Evolutionary conservation across 1,140 invertebrate genomes (phyloP), one percentile per base, ranked within the genome.

Genomic region (Caerostris darwini): DNA sequence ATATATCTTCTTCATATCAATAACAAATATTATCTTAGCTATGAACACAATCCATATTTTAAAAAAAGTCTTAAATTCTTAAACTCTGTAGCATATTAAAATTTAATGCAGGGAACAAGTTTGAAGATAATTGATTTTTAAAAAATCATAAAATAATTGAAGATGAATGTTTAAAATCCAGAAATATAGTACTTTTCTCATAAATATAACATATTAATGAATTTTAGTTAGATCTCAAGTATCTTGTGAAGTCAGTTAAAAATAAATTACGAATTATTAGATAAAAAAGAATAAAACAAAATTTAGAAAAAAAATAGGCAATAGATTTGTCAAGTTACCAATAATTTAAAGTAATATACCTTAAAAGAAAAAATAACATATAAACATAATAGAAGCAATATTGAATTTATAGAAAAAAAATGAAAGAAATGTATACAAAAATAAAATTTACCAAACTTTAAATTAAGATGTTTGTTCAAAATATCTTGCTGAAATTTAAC

Each of bases 1-100:
- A 89, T 89, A 89, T 89, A 89, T 89, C 17, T 19, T 89, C 85
- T 64, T 87, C 50, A 56, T 89, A 69, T 89, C 87, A 89, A 89
- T 64, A 89, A 64, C 87, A 71, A 17, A 89, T 89, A 69, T 71
- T 57, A 89, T 53, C 53, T 89, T 89, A 34, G 87, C 87, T 89
- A 89, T 7, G 50, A 89, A 61, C 85, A 56, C 34, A 50, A 53
- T 19, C 34, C 34, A 64, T 19, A 50, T 56, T 10, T 89, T 71
- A 2, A 89, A 89, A 89, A 89, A 19, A 69, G 8, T 87, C 3
- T 59, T 64, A n/a, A 71, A 71, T n/a, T 14, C 19, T 69, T 69
- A 67, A 69, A 89, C 54, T n/a, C 5, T 89, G 10, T 56, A 10
- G n/a, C 69, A 69, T 12, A 71, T 64, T 89, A 53, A 89, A 77